Conservation (phyloP, 2,113 vertebrate species). For the Lagopus leucura region DNA sequence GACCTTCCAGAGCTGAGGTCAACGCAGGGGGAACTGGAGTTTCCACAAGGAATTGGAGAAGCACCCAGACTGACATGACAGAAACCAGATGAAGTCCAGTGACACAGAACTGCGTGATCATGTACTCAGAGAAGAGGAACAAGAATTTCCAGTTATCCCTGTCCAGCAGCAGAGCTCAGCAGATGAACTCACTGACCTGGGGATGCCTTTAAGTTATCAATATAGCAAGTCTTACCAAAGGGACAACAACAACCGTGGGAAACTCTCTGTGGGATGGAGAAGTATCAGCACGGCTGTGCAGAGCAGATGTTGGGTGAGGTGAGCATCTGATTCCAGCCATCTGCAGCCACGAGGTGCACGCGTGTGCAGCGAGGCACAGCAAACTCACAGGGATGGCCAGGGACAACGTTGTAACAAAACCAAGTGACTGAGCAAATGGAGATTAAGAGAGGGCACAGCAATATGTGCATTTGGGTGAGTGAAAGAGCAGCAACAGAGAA, state of each 20-base stretch:
- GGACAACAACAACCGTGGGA: not conserved
- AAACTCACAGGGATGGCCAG: not conserved
- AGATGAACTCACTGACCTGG: not conserved
- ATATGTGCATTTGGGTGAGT: not conserved
- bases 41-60: not conserved
- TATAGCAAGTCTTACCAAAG: not conserved
- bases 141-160: not conserved
- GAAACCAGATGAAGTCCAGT: not conserved
- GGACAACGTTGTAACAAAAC: not conserved
- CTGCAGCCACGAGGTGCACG: not conserved
- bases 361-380: not conserved
- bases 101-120: not conserved
- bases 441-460: not conserved
- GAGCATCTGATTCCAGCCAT: not conserved
- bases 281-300: not conserved
- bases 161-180: accelerated
- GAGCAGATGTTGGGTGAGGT: not conserved
- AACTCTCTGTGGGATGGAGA: not conserved
- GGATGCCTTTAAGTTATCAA: not conserved
- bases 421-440: not conserved
- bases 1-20: not conserved
- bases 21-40: not conserved
- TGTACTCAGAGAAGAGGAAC: not conserved
- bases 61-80: not conserved
- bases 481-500: accelerated